Conservation (phyloP, 2,888 invertebrate species). For the Dynastes tityus region DNA sequence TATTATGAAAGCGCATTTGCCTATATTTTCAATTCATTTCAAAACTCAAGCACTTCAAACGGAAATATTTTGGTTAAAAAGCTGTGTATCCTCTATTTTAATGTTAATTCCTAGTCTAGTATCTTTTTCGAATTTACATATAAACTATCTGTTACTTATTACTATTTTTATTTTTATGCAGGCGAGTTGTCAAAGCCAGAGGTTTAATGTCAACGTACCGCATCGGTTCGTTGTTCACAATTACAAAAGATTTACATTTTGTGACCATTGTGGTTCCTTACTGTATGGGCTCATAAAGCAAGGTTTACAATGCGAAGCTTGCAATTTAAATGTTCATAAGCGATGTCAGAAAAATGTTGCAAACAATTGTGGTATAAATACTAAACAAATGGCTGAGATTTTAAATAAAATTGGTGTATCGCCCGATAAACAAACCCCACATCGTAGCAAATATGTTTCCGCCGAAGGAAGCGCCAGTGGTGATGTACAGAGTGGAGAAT, state of each 20-base stretch:
- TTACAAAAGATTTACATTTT: slow-evolving; percentile 98
- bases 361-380: slow-evolving; percentile 99
- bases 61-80: neutral
- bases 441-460: slow-evolving; percentile 72
- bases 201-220: slow-evolving; percentile 99
- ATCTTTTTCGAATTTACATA: neutral
- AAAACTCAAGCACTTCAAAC: too few species aligned
- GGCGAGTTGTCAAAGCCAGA: slow-evolving; percentile 74
- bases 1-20: too few species aligned
- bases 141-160: neutral
- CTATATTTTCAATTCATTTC: too few species aligned
- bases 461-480: slow-evolving; percentile 67
- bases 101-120: too few species aligned
- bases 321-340: slow-evolving; percentile 98
- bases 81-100: too few species aligned
- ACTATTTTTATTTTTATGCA: slow-evolving; percentile 59
- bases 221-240: slow-evolving; percentile 97
- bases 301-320: slow-evolving; percentile 96
- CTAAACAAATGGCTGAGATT: slow-evolving; percentile 95
- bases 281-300: slow-evolving; percentile 97
- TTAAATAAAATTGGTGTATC: slow-evolving; percentile 88
- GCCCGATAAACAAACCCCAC: slow-evolving; percentile 85
- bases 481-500: slow-evolving; percentile 63
- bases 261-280: slow-evolving; percentile 99
- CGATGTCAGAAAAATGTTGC: slow-evolving; percentile 99